A percentile compares a stretch with the other conserved stretches of the same genome.
Evolutionary conservation across 2,797 vertebrate genomes (phyloP).

Genomic region (Acropternis orthonyx): DNA sequence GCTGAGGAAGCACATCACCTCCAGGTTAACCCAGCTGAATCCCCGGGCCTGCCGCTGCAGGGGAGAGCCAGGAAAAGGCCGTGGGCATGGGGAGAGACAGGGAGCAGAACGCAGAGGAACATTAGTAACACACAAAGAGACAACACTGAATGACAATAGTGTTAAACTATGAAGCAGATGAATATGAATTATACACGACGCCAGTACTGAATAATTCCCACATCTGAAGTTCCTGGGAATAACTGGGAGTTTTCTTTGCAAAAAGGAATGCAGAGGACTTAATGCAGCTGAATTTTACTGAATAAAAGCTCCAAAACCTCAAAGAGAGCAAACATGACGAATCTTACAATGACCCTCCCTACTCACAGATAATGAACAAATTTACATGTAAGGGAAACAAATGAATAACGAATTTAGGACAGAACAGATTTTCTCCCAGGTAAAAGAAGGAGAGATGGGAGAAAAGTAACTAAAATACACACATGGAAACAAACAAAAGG

Average conservation of each 20-base stretch:
- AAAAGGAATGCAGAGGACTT: not conserved
- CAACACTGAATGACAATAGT: not conserved
- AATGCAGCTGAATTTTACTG: not conserved
- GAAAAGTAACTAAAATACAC: not conserved
- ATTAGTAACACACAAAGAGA: not conserved
- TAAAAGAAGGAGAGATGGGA: not conserved
- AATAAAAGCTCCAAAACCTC: not conserved
- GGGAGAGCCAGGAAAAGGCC: not conserved
- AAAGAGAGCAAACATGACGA: not conserved
- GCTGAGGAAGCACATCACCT: conserved; percentile 48
- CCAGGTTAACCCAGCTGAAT: conserved; percentile 60
- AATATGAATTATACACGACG: not conserved
- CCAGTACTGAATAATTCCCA: not conserved
- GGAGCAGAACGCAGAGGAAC: not conserved
- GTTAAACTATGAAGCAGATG: not conserved
- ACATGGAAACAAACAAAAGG: not conserved
- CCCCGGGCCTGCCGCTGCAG: conserved; percentile 40
- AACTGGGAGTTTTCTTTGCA: not conserved
- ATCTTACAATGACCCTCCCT: not conserved
- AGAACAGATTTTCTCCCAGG: not conserved
- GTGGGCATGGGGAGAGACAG: not conserved
- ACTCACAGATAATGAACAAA: not conserved
- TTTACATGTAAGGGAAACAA: not conserved
- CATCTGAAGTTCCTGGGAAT: not conserved
- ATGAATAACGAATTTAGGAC: not conserved